Base-by-base conservation (phyloP, 1,140 invertebrate species). In the Drosophila pseudoobscura region DNA sequence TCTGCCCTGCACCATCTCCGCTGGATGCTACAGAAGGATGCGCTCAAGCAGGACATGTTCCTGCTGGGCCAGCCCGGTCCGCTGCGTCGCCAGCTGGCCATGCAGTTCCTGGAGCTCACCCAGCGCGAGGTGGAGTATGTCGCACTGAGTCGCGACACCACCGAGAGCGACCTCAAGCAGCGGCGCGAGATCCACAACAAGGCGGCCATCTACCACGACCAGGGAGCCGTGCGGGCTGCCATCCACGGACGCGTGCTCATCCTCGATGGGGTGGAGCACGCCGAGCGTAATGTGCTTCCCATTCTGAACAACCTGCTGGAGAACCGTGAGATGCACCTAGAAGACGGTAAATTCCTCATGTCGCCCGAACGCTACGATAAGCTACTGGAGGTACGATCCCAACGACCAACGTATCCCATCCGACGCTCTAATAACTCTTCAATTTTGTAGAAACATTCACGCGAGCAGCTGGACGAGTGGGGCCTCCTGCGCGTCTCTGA, bases 221-320 rank as follows among this genome's bases (percentile, higher is more conserved):
- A 99, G 95, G 96, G 96, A 92, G 98, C 98, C 26, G 98, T 99
- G 0, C 93, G 96, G 80, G 98, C 98, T 15, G 98, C 98, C 0
- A 93, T 95, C 9, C 93, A 98, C 92, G 98, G 98, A 1, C 93
- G 98, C 60, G 94, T 99, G 26, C 93, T 99, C 9, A 93, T 99
- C n/a, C 92, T 99, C 22, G 98, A 99, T 92, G 98, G 98, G 6
- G 97, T 99, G 57, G 98, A 99, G 93, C 99, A 99, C 91, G 98
- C 98, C 0, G 98, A 99, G 91, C 92, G 98, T 57, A 99, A 99
- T 93, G 98, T 99, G 29, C 92, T 99, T 46, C 98, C 98, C 45
- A 96, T 99, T 43, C 91, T 99, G n/a, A 99, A 99, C 92, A 99
- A 99, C 93, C 93, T 99, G 26, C 92, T 99, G n/a, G 98, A 99